Conservation (phyloP, 2,113 vertebrate species). For the Phoxinus phoxinus region DNA sequence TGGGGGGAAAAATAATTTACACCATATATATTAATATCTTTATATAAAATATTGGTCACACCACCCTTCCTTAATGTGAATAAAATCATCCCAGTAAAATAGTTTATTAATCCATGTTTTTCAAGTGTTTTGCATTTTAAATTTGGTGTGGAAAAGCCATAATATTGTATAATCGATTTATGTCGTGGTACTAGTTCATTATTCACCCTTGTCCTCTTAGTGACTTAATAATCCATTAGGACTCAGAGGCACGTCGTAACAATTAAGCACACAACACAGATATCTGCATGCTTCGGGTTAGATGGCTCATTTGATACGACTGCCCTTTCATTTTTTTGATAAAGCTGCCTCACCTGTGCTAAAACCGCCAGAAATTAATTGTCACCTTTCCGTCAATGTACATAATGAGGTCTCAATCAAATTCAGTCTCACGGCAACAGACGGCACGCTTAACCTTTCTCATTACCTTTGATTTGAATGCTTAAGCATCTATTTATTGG, state of each 20-base stretch:
- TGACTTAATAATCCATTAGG: background rate
- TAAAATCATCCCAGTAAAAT: background rate
- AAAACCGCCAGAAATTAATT: slow-evolving; percentile 7
- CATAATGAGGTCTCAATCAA: slow-evolving; percentile 42
- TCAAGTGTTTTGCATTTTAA: background rate
- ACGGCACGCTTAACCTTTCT: slow-evolving; percentile 52
- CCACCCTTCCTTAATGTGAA: background rate
- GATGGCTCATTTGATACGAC: slow-evolving; percentile 30
- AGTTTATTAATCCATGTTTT: background rate
- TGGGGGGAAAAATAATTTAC: too few species aligned
- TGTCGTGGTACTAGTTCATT: background rate
- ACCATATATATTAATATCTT: background rate
- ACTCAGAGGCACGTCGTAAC: background rate
- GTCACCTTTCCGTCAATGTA: slow-evolving; percentile 7
- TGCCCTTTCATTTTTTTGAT: slow-evolving; percentile 18
- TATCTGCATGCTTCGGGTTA: background rate
- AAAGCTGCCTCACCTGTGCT: slow-evolving; percentile 1
- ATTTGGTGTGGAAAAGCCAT: background rate
- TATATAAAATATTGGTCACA: background rate
- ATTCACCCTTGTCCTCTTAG: slow-evolving; percentile 9
- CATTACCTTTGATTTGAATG: slow-evolving; percentile 49
- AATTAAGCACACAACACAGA: slow-evolving; percentile 3
- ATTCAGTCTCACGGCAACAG: slow-evolving; percentile 31
- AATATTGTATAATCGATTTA: background rate
- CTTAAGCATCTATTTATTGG: slow-evolving; percentile 55